Evolutionary conservation across 2,113 vertebrate genomes (phyloP).

Genomic region (Platysternon megacephalum): DNA sequence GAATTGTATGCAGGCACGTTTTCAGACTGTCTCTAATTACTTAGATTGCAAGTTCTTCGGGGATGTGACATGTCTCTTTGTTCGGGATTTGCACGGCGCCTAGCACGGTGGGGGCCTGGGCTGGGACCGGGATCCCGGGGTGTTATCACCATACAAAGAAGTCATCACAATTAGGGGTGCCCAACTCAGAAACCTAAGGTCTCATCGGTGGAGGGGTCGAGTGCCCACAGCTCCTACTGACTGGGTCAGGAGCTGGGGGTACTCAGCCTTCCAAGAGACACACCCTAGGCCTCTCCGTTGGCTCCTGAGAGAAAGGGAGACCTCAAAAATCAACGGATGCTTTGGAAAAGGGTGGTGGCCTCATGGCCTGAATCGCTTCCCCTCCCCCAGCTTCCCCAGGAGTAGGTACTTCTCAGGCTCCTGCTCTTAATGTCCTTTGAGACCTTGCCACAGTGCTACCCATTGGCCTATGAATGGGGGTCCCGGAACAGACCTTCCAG

Average conservation of each 20-base stretch:
- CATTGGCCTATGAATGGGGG: rapidly evolving
- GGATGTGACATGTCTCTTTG: background rate
- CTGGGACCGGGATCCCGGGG: no score
- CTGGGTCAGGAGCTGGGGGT: background rate
- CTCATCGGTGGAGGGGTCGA: no score
- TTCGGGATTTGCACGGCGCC: background rate
- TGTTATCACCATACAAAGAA: background rate
- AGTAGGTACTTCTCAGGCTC: background rate
- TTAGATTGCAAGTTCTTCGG: background rate
- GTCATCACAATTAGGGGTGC: background rate
- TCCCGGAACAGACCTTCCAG: background rate
- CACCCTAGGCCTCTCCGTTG: background rate
- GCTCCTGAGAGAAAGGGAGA: background rate
- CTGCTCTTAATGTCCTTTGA: background rate
- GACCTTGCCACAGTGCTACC: background rate
- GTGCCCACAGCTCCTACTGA: background rate
- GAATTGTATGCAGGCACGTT: background rate
- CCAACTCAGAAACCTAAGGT: background rate
- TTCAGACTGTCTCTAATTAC: background rate
- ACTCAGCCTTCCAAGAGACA: background rate
- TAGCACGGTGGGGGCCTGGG: background rate
- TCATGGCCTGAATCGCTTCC: background rate
- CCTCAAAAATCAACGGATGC: background rate
- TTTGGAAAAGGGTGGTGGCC: background rate
- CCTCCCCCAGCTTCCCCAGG: background rate